Evolutionary conservation across 2,888 invertebrate species (phyloP).

Genomic region (Lepidocyrtoides sp.): DNA sequence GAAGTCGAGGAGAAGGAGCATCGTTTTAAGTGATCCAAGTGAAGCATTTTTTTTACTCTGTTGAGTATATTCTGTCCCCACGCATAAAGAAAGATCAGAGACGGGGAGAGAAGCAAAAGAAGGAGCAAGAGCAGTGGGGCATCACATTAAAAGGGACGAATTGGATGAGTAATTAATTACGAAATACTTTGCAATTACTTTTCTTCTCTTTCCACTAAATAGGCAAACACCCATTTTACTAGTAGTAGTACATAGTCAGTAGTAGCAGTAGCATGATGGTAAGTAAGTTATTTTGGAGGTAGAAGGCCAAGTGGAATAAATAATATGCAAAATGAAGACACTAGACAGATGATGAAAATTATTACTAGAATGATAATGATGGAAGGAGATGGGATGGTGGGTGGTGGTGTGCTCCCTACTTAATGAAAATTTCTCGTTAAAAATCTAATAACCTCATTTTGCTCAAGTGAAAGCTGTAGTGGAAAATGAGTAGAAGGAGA

Average conservation of each 20-base stretch:
- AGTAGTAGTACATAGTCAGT: background rate
- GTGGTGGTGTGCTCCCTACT: background rate
- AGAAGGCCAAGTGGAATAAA: slow-evolving; percentile 20
- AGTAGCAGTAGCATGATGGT: background rate
- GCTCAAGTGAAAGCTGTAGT: slow-evolving; percentile 5
- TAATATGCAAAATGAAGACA: slow-evolving; percentile 33
- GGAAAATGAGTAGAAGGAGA: slow-evolving; percentile 10
- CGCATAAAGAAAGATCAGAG: too few relatives aligned
- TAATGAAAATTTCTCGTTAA: slow-evolving; percentile 41
- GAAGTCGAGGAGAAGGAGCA: background rate
- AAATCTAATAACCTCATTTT: slow-evolving; percentile 48
- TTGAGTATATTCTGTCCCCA: too few relatives aligned
- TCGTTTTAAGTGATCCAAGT: slow-evolving; percentile 31
- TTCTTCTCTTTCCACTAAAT: slow-evolving; percentile 1
- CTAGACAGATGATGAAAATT: slow-evolving; percentile 20
- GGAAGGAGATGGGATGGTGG: slow-evolving; percentile 8
- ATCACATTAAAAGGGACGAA: slow-evolving; percentile 39
- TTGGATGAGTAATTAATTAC: slow-evolving; percentile 66
- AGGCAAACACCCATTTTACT: slow-evolving; percentile 1
- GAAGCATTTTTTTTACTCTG: background rate
- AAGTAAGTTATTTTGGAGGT: too few relatives aligned
- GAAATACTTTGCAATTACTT: slow-evolving; percentile 46
- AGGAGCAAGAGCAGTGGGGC: slow-evolving; percentile 41
- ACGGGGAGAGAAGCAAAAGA: background rate
- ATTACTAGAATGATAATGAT: slow-evolving; percentile 22